Evolutionary conservation across 2,888 invertebrate genomes (phyloP).

Genomic region (Brenthis daphne): DNA sequence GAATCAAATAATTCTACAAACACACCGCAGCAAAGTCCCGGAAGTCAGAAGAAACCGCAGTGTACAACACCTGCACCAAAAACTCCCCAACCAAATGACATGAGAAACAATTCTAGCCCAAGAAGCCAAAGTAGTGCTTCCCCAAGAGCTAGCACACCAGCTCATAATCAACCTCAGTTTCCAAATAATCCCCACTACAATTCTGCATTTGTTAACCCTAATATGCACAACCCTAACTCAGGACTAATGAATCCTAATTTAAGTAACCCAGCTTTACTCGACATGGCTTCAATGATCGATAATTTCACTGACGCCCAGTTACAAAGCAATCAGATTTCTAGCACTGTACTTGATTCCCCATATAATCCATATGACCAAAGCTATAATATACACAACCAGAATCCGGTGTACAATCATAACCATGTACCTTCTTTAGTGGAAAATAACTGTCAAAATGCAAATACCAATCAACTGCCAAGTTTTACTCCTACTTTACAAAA

Average conservation of each 20-base stretch:
- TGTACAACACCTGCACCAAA: constrained; percentile 66
- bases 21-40: constrained; percentile 65
- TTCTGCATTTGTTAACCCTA: constrained; percentile 75
- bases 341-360: constrained; percentile 89
- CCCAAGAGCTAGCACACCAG: constrained; percentile 75
- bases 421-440: constrained; percentile 80
- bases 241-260: constrained; percentile 76
- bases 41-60: constrained; percentile 67
- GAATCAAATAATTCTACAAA: constrained; percentile 57
- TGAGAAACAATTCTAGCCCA: constrained; percentile 70
- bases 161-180: constrained; percentile 67
- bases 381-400: constrained; percentile 85
- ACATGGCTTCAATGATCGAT: constrained; percentile 90
- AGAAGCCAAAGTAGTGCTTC: constrained; percentile 81
- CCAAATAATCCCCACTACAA: constrained; percentile 69
- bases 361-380: constrained; percentile 84
- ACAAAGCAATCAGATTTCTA: constrained; percentile 93
- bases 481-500: constrained; percentile 71
- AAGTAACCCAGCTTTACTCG: constrained; percentile 83
- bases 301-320: constrained; percentile 89
- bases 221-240: constrained; percentile 67
- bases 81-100: constrained; percentile 67
- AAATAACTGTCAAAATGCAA: constrained; percentile 67
- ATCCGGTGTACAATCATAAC: constrained; percentile 81
- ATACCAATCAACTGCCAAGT: constrained; percentile 72